Conservation (phyloP, 92 coral and sea anemone species). For the Porites cylindrica region DNA sequence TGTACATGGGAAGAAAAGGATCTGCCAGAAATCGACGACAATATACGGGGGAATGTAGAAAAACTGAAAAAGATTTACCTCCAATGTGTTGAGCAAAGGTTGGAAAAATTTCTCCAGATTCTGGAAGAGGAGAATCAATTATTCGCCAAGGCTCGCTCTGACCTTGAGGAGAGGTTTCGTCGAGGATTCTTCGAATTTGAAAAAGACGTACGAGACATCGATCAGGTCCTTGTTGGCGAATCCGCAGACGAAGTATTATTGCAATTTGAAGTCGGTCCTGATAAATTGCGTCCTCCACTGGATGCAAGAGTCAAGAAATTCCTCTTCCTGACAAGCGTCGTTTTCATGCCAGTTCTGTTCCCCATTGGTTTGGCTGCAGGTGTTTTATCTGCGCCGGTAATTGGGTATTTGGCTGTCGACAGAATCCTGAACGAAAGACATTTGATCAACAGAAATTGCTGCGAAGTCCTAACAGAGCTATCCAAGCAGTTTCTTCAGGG, state of each 20-base stretch:
- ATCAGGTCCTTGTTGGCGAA: constrained; percentile 6
- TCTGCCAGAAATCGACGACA: not conserved
- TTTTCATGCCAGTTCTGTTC: constrained; percentile 15
- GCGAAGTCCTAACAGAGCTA: constrained; percentile 1
- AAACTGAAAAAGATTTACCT: not conserved
- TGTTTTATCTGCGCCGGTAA: constrained; percentile 26
- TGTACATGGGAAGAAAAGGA: constrained; percentile 1
- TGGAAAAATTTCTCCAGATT: not conserved
- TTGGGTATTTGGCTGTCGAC: not conserved
- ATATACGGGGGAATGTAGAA: not conserved
- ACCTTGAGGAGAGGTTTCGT: constrained; percentile 1
- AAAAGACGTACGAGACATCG: constrained; percentile 16
- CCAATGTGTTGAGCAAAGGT: constrained; percentile 12
- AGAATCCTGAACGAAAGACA: not conserved
- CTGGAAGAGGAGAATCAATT: not conserved
- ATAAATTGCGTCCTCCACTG: not conserved
- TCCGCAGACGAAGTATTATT: not conserved
- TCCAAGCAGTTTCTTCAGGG: constrained; percentile 5
- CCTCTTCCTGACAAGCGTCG: not conserved
- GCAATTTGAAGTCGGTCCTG: not conserved
- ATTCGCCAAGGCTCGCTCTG: not conserved
- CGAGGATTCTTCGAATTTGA: constrained; percentile 26
- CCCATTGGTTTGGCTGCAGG: constrained; percentile 34
- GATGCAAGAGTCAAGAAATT: constrained; percentile 24
- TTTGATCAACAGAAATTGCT: not conserved